These are phyloP conservation scores for Malurus splendens DNA, from an alignment of 2,797 vertebrate genomes.

Conservation along the genomic window DNA sequence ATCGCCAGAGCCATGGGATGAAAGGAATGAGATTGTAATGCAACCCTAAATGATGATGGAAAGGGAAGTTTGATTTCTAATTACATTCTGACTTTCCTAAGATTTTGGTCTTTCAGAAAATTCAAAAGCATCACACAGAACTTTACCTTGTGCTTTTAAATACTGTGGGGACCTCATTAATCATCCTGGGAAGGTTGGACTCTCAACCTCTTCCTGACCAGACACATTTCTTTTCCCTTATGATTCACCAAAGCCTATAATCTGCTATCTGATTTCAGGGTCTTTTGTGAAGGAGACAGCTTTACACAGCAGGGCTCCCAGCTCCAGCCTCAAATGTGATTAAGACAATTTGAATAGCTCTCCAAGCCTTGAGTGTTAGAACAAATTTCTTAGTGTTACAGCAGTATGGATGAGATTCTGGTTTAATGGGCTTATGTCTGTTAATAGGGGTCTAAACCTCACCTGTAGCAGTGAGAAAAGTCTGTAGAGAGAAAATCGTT, in stretches of 20 bases:
- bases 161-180: not conserved
- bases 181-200: not conserved
- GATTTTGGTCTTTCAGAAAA: not conserved
- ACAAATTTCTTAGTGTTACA: not conserved
- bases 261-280: not conserved
- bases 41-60: not conserved
- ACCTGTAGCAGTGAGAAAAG: not conserved
- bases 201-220: not conserved
- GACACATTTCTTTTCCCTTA: not conserved
- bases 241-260: not conserved
- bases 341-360: not conserved
- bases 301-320: not conserved
- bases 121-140: not conserved
- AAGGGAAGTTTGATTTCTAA: not conserved
- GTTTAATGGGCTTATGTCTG: not conserved
- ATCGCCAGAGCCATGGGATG: not conserved
- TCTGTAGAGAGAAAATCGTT: not conserved
- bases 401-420: not conserved
- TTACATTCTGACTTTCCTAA: not conserved
- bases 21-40: not conserved
- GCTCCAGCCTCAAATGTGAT: not conserved
- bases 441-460: not conserved
- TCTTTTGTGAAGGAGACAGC: not conserved
- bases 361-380: not conserved
- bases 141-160: not conserved